phyloP scores from a whole-genome alignment of 2,797 vertebrate species.

The Protonibea diacanthus region DNA sequence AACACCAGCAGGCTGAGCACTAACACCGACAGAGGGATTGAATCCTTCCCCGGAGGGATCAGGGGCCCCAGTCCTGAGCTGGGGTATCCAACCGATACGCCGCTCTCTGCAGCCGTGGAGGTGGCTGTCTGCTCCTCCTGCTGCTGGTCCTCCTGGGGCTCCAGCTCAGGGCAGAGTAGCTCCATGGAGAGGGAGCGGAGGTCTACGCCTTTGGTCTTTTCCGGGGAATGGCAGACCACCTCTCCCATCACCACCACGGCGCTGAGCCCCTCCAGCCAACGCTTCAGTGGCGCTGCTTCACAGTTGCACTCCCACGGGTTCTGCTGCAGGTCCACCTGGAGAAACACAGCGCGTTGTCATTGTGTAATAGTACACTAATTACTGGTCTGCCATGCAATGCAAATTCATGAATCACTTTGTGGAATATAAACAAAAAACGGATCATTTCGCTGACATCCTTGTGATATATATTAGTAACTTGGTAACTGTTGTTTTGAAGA shows the following conservation, averaged over 20 bases:
- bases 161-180: slow-evolving; percentile 92
- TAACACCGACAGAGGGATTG: slow-evolving; percentile 94
- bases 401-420: slow-evolving; percentile 53
- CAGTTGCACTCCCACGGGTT: slow-evolving; percentile 99
- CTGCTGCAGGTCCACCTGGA: slow-evolving; percentile 98
- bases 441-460: slow-evolving; percentile 27
- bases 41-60: slow-evolving; percentile 84
- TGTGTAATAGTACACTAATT: slow-evolving; percentile 52
- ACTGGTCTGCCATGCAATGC: slow-evolving; percentile 36
- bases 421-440: slow-evolving; percentile 47
- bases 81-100: slow-evolving; percentile 85
- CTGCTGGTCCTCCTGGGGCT: slow-evolving; percentile 72
- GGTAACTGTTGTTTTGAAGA: slow-evolving; percentile 43
- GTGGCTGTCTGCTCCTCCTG: slow-evolving; percentile 66
- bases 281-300: slow-evolving; percentile 93
- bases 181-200: slow-evolving; percentile 92
- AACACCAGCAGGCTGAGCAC: slow-evolving; percentile 95
- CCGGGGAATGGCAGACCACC: slow-evolving; percentile 95
- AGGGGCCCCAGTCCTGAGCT: slow-evolving; percentile 83
- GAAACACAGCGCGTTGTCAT: slow-evolving; percentile 77
- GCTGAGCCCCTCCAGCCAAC: slow-evolving; percentile 95
- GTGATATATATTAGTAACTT: slow-evolving; percentile 29
- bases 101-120: slow-evolving; percentile 71
- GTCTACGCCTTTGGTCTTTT: slow-evolving; percentile 86
- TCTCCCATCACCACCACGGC: slow-evolving; percentile 94